Evolutionary conservation across 2,888 invertebrate genomes (phyloP).

Genomic region (Epinotia brunnichana): DNA sequence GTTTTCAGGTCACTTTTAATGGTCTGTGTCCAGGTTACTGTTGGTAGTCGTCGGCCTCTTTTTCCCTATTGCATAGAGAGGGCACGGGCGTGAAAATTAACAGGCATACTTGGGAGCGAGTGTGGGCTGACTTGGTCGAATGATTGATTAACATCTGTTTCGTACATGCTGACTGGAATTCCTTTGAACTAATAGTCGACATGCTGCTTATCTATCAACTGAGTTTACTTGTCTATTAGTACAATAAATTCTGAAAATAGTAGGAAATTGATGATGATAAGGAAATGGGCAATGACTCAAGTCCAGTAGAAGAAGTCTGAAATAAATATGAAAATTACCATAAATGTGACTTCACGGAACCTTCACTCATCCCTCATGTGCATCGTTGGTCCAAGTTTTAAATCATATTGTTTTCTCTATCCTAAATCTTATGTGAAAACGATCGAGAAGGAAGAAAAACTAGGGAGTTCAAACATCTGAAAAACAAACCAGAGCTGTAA

Average conservation of each 20-base stretch:
- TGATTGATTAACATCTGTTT: conserved; percentile 30
- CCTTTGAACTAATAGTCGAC: background rate
- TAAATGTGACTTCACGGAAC: background rate
- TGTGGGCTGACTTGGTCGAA: background rate
- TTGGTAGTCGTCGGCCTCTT: too few relatives aligned
- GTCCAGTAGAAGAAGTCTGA: background rate
- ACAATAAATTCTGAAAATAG: too few relatives aligned
- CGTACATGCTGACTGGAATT: background rate
- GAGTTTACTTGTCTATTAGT: conserved; percentile 2
- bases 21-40: too few relatives aligned
- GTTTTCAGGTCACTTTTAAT: too few relatives aligned
- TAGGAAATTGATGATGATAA: background rate
- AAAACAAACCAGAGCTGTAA: conserved; percentile 23
- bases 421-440: background rate
- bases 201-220: background rate
- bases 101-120: conserved; percentile 9
- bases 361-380: background rate
- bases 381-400: background rate
- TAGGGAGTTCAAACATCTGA: conserved; percentile 16
- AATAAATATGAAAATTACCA: too few relatives aligned
- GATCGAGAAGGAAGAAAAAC: conserved; percentile 1
- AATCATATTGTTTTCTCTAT: background rate
- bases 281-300: background rate
- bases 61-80: too few relatives aligned
- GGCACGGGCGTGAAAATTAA: conserved; percentile 2